Evolutionary conservation across 2,113 vertebrate genomes (phyloP), one percentile per base, ranked within the genome.

Genomic region (Solea solea): DNA sequence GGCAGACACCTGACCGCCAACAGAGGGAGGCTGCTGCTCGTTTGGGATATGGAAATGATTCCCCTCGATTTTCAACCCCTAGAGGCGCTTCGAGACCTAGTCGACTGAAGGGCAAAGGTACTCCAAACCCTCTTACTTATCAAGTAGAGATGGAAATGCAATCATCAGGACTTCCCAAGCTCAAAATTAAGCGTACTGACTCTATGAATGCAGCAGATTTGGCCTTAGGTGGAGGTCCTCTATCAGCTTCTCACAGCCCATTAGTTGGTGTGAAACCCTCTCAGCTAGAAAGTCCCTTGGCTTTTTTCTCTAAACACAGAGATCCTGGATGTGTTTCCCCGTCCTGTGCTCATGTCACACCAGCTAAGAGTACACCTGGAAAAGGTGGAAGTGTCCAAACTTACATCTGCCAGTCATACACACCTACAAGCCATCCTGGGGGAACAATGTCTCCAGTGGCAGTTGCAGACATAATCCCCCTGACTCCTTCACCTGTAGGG

Each of bases 401-500:
- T 0, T 96, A 94, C 65, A 98, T 99, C 81, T 99, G 97, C 83
- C 96, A 96, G 80, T 95, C 96, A 0, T 97, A 96, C 63, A 98
- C 98, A 2, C 96, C 97, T 0, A 97, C 96, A 0, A 93, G 50
- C 14, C 90, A 94, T 50, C 76, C 91, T 3, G 87, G 89, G 0
- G 87, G 76, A 0, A 87, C 92, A 12, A 73, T 90, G 13, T 96
- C 97, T 14, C 95, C 96, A 0, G 86, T 91, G 8, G 88, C 87
- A 0, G 2, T 79, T 2, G 90, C 94, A 10, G 78, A 86, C 0
- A 82, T 90, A 45, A 62, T 92, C 60, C 87, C 95, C 2, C 86
- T 82, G 88, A 97, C 95, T 0, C 97, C 96, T 0, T 98, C 97
- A 0, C 97, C 97, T 59, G 91, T 83, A 5, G 96, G 95, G 1